phyloP scores from a whole-genome alignment of 2,113 vertebrate species.

The Cynopterus brachyotis region DNA sequence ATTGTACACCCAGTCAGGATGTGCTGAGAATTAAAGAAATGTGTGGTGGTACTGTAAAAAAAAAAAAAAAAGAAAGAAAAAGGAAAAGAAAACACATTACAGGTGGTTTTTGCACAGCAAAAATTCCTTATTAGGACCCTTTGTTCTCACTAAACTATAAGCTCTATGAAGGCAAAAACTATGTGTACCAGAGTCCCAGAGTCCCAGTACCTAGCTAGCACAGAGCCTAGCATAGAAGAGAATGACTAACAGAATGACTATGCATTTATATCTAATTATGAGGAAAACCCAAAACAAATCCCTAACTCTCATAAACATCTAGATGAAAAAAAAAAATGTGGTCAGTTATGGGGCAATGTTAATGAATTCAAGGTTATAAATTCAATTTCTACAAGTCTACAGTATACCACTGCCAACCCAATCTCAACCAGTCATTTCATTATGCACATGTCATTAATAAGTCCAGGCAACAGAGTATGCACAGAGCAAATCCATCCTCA shows the following conservation, averaged over 20 bases:
- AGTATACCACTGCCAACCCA: neutral
- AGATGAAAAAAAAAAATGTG: neutral
- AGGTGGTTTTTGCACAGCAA: neutral
- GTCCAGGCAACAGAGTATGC: neutral
- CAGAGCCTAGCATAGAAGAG: neutral
- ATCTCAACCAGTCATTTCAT: neutral
- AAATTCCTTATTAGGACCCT: neutral
- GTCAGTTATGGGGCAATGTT: neutral
- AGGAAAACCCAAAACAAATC: neutral
- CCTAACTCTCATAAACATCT: neutral
- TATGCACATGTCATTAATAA: neutral
- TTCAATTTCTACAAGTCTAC: constrained; percentile 9
- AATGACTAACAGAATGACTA: neutral
- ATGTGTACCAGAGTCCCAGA: neutral
- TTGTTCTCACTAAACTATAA: neutral
- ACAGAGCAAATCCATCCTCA: neutral
- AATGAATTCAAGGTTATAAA: neutral
- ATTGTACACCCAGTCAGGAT: neutral
- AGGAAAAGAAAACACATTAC: neutral
- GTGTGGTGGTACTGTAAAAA: neutral
- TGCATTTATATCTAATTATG: neutral
- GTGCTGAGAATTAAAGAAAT: neutral
- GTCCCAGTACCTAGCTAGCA: neutral
- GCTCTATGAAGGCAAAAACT: neutral
- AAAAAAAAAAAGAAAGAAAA: neutral